Evolutionary conservation across 2,797 vertebrate species (phyloP).

Genomic region (Anabas testudineus): DNA sequence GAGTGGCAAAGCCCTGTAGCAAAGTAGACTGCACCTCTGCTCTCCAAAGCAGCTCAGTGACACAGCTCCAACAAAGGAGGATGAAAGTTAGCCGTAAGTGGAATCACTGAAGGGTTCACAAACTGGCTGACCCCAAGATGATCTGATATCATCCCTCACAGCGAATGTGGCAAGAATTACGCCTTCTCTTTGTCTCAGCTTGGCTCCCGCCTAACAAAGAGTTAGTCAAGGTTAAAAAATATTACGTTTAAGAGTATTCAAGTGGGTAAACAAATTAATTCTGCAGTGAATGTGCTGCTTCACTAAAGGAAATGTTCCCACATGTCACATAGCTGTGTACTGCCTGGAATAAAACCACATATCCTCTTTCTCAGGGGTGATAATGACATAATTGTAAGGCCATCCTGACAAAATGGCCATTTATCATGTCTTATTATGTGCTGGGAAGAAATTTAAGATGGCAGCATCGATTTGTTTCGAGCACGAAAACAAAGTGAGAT

Average conservation of each 20-base stretch:
- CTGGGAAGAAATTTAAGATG: slow-evolving; percentile 67
- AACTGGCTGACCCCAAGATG: slow-evolving; percentile 49
- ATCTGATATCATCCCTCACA: slow-evolving; percentile 55
- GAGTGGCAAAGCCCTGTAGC: slow-evolving; percentile 43
- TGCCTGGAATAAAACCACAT: slow-evolving; percentile 40
- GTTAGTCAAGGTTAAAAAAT: slow-evolving; percentile 61
- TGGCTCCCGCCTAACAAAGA: slow-evolving; percentile 30
- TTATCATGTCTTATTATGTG: slow-evolving; percentile 64
- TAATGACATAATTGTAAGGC: slow-evolving; percentile 80
- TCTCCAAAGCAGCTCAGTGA: slow-evolving; percentile 33
- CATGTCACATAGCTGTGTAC: slow-evolving; percentile 14
- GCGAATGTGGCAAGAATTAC: slow-evolving; percentile 57
- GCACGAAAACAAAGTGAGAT: slow-evolving; percentile 63
- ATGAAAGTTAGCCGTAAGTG: slow-evolving; percentile 34
- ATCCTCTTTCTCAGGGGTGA: slow-evolving; percentile 62
- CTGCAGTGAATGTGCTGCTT: slow-evolving; percentile 24
- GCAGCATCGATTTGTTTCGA: slow-evolving; percentile 62
- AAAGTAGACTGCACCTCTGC: slow-evolving; percentile 47
- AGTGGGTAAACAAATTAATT: slow-evolving; percentile 64
- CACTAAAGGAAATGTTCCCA: slow-evolving; percentile 42
- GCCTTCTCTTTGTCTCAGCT: slow-evolving; percentile 34
- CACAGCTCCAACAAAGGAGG: slow-evolving; percentile 26
- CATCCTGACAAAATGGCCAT: slow-evolving; percentile 67
- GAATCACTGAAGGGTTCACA: slow-evolving; percentile 39
- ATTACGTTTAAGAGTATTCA: slow-evolving; percentile 55